Evolutionary conservation across 1,140 invertebrate genomes (phyloP), one percentile per base, ranked within the genome.

Genomic region (Neodiprion virginianus): DNA sequence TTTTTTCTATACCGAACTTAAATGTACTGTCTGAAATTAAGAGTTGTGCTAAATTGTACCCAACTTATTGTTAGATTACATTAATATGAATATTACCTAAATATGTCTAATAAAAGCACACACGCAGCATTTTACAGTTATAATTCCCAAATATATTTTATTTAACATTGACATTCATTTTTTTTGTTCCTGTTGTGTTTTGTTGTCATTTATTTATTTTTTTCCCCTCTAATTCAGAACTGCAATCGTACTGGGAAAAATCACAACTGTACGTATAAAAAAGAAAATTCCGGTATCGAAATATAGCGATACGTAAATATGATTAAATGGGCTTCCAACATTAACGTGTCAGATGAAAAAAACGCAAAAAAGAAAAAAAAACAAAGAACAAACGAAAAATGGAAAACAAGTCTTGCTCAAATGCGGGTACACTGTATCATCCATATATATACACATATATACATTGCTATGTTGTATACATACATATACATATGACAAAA

Each of bases 91-190:
- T 61, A 61, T 61, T 40, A 5, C 28, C 28, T 40, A 40, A 40
- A 40, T 5, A 61, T 61, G 53, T 61, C 11, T 61, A 61, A 61
- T 40, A 40, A 40, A 61, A 61, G 8, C 53, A 61, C 28, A 40
- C 53, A 12, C 53, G n/a, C 4, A 61, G n/a, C n/a, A 61, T 61
- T 61, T 5, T 61, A 73, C 66, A 75, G 75, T 77, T 80, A 70
- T 75, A 14, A 79, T 69, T 82, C 76, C 74, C 72, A 82, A 80
- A 80, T 80, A 81, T 82, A 82, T 81, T 82, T 81, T 82, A 81
- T 81, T 82, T 74, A 78, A 82, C 50, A 75, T 66, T 66, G 67
- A 77, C 69, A 68, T 48, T 69, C 67, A 67, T 72, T 17, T 72
- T 69, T 21, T 53, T 47, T 12, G 17, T 21, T 21, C 17, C n/a